Conservation (phyloP, 2,797 vertebrate species). For the Rhinatrema bivittatum region DNA sequence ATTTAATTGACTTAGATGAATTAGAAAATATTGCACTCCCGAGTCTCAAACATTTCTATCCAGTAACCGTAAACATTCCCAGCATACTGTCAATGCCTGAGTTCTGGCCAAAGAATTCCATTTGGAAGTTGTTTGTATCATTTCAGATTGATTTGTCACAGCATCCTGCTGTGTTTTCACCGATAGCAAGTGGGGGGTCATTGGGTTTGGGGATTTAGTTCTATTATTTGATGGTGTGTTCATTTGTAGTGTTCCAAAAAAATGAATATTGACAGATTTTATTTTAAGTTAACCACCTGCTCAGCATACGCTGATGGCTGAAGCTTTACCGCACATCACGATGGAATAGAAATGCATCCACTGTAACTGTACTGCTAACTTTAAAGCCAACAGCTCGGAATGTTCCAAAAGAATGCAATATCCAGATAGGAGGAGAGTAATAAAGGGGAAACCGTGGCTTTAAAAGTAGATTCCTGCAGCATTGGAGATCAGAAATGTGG, state of each 20-base stretch:
- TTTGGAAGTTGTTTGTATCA: too few species aligned
- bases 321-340: neutral
- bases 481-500: conserved; percentile 11
- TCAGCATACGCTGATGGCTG: conserved; percentile 7
- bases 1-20: too few species aligned
- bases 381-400: conserved; percentile 2
- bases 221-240: conserved; percentile 14
- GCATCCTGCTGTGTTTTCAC: neutral
- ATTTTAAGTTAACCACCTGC: conserved; percentile 12
- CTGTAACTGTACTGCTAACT: too few species aligned
- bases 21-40: too few species aligned
- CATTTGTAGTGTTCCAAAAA: conserved; percentile 2
- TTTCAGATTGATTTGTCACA: too few species aligned
- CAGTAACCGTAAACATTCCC: too few species aligned
- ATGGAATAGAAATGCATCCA: neutral
- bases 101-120: too few species aligned
- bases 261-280: conserved; percentile 6
- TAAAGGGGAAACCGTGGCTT: too few species aligned
- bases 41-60: too few species aligned
- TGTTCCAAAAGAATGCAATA: neutral
- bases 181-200: conserved; percentile 10
- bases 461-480: too few species aligned
- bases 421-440: too few species aligned
- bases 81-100: too few species aligned
- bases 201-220: conserved; percentile 7